Base-by-base conservation (phyloP, 2,797 vertebrate species). In the Alectoris magna region DNA sequence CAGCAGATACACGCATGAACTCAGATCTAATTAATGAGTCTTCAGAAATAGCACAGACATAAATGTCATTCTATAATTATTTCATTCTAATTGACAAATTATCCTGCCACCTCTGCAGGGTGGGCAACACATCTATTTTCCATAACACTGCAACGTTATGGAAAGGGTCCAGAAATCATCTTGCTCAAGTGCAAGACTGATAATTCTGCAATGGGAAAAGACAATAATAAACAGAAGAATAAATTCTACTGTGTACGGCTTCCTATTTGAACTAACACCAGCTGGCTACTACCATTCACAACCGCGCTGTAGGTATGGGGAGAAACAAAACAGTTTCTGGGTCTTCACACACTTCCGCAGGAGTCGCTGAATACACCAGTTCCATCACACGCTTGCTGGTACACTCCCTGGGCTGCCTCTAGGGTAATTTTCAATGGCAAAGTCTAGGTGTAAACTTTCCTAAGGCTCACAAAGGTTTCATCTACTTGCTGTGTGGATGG, bases 71-170 rank as follows among this genome's bases (percentile, higher is more conserved):
- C 91, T 92, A 93, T 82, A 94, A 96, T 67, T 81, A 81, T 92
- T 96, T 95, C 93, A 82, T 95, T 92, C 92, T 96, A 96, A 96
- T 83, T 97, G 95, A 97, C 63, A 97, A 97, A 96, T 96, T 96
- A 95, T 88, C 68, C 87, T 96, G 76, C 75, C 92, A 94, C 82
- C 44, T 94, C 86, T 90, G 77, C 90, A 93, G 85, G 93, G 71
- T 76, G 55, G 55, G 88, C 51, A 97, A 97, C 66, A 6, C 83
- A 94, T 83, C 77, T 96, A 91, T 95, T 96, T 96, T 76, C 92
- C 96, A 87, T 95, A 96, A 96, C 86, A 95, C 81, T 53, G n/a
- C 71, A 91, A 71, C 80, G 91, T 95, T 89, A 97, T 97, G 94
- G 68, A 85, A 96, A 88, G 55, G 36, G 66, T 68, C 38, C 77